phyloP scores from a whole-genome alignment of 2,797 vertebrate species.

The Uromys caudimaculatus region DNA sequence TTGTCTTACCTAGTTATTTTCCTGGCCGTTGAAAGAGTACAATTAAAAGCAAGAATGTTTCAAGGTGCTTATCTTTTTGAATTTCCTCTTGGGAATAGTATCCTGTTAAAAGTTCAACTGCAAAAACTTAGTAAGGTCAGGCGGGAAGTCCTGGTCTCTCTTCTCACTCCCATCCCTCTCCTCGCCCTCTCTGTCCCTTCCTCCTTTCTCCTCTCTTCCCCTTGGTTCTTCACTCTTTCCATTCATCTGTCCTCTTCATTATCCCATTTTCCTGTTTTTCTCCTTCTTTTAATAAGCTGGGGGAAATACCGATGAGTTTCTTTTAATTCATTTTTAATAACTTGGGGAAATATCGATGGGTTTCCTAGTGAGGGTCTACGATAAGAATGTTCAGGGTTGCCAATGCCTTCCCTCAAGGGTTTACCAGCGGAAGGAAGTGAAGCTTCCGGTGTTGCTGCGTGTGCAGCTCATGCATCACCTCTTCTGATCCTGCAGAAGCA shows the following conservation, averaged over 20 bases:
- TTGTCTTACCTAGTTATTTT: conserved; percentile 11
- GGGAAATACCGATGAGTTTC: neutral
- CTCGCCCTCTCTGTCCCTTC: neutral
- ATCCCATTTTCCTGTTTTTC: neutral
- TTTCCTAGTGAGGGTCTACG: conserved; percentile 2
- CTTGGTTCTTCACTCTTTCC: neutral
- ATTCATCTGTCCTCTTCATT: neutral
- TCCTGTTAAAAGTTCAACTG: neutral
- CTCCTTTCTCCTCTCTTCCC: fast-evolving
- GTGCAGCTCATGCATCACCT: neutral
- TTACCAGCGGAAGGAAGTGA: neutral
- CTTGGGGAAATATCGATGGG: neutral
- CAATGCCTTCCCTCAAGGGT: neutral
- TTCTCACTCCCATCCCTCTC: neutral
- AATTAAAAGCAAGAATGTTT: conserved; percentile 25
- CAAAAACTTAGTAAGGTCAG: neutral
- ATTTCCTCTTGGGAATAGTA: neutral
- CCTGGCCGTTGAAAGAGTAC: neutral
- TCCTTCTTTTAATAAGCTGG: neutral
- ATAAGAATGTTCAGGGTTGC: neutral
- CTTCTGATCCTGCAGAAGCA: neutral
- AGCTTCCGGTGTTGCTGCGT: neutral
- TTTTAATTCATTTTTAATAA: too few relatives aligned
- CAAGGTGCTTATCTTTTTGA: neutral
- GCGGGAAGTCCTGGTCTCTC: neutral